Evolutionary conservation across 2,888 invertebrate species (phyloP), one percentile per base, ranked within the genome.

Genomic region (Smittia sp.): DNA sequence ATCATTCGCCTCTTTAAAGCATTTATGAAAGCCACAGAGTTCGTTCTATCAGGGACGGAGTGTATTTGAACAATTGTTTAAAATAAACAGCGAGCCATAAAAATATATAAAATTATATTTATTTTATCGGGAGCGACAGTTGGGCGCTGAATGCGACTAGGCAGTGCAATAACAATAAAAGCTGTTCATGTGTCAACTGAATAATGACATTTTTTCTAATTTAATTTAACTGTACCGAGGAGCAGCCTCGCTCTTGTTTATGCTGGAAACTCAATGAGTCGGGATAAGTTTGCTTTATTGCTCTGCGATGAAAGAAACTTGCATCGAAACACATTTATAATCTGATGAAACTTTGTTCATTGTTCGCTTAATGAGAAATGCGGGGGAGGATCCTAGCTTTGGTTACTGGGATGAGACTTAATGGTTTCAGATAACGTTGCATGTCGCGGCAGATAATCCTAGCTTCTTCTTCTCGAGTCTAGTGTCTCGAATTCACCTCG

Each of bases 181-280:
- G 46, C 66, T 38, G 38, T 68, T 68, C 68, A 68, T 68, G 68
- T 68, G 68, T 68, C 68, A 68, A 68, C 68, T 68, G 32, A 68
- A 38, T 68, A 46, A 46, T 52, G 68, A 66, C 46, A 32, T 68
- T 25, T 20, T 68, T 46, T 52, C 41, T 52, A 68, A 68, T 68
- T 68, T 68, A 41, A 46, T 68, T 46, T 41, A 41, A 46, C 52
- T 24, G 46, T 9, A 32, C 32, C 32, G 3, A 32, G 9, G 32
- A 32, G 32, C 32, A 6, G 25, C 25, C 39, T 25, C 20, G 39
- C 38, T 39, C 18, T 66, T 66, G 22, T 66, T 66, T 38, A 22
- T 20, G 18, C 22, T 38, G 15, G 7, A 52, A 52, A 52, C 32
- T 32, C 32, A 32, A 6, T 32, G 32, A 32, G 32, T 32, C 9